phyloP scores from a whole-genome alignment of 2,888 invertebrate species.

The Sipha maydis region DNA sequence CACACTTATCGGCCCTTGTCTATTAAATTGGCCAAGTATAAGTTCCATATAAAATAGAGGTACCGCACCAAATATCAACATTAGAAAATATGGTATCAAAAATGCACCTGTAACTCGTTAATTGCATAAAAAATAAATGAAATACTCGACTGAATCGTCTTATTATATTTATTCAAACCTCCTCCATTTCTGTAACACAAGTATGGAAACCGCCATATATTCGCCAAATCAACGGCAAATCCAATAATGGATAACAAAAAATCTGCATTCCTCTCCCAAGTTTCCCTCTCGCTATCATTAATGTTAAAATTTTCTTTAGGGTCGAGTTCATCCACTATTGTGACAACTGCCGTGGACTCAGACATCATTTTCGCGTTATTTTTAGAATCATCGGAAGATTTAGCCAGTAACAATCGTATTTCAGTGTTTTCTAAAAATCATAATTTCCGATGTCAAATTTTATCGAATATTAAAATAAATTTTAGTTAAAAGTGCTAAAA shows the following conservation, averaged over 20 bases:
- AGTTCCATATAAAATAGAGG: conserved; percentile 84
- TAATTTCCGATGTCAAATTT: background rate
- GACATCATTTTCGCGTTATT: conserved; percentile 26
- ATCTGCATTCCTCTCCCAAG: conserved; percentile 84
- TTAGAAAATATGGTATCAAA: conserved; percentile 79
- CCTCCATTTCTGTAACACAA: conserved; percentile 83
- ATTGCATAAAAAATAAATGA: background rate
- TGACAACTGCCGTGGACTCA: conserved; percentile 38
- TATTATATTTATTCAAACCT: conserved; percentile 69
- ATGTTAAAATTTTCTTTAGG: conserved; percentile 1
- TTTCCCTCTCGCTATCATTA: conserved; percentile 76
- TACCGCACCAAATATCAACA: conserved; percentile 80
- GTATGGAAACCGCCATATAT: conserved; percentile 87
- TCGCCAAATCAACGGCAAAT: conserved; percentile 85
- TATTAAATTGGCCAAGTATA: conserved; percentile 80
- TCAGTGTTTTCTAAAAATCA: conserved; percentile 50
- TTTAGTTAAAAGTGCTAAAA: background rate
- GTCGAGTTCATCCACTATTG: conserved; percentile 29
- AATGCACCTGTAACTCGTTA: conserved; percentile 74
- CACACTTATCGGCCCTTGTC: conserved; percentile 81
- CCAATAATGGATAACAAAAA: conserved; percentile 86
- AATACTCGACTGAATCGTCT: background rate
- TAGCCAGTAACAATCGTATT: conserved; percentile 51
- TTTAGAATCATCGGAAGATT: conserved; percentile 8
- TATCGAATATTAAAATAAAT: background rate